These are phyloP conservation scores for Patella vulgata DNA, from an alignment of 1,140 invertebrate genomes.

Conservation along the genomic window DNA sequence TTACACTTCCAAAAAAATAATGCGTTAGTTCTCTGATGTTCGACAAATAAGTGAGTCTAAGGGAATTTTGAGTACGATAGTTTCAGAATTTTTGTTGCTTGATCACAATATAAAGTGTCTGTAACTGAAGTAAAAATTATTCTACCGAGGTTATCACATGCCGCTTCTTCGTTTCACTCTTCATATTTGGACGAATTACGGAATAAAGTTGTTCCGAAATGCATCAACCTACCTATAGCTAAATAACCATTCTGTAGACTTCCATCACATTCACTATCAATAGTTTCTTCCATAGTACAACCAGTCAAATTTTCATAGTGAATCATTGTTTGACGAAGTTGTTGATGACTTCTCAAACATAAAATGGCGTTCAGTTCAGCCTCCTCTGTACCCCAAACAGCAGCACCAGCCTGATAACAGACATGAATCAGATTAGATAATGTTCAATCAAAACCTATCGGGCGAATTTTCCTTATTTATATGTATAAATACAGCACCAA, in stretches of 20 bases:
- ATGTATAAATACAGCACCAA: no score
- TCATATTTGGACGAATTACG: no score
- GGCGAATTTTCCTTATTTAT: not conserved
- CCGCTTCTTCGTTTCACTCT: no score
- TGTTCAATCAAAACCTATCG: not conserved
- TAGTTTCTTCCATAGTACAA: slow-evolving; percentile 56
- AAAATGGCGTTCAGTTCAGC: slow-evolving; percentile 78
- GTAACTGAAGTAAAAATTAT: no score
- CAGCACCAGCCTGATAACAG: slow-evolving; percentile 53
- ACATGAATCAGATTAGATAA: not conserved
- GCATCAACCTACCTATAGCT: slow-evolving; percentile 41
- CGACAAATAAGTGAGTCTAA: no score
- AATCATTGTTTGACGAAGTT: slow-evolving; percentile 76
- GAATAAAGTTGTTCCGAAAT: no score
- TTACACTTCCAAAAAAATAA: no score
- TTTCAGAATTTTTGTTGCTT: no score
- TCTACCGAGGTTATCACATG: no score
- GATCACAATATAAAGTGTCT: no score
- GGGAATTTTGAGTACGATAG: no score
- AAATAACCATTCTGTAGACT: slow-evolving; percentile 53
- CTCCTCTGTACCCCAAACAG: slow-evolving; percentile 78
- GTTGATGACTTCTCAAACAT: slow-evolving; percentile 75
- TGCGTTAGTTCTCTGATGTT: no score
- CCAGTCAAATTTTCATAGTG: slow-evolving; percentile 69
- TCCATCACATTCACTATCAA: slow-evolving; percentile 58